These are phyloP conservation scores for Bubo bubo DNA, from an alignment of 2,113 vertebrate genomes.

Conservation along the genomic window DNA sequence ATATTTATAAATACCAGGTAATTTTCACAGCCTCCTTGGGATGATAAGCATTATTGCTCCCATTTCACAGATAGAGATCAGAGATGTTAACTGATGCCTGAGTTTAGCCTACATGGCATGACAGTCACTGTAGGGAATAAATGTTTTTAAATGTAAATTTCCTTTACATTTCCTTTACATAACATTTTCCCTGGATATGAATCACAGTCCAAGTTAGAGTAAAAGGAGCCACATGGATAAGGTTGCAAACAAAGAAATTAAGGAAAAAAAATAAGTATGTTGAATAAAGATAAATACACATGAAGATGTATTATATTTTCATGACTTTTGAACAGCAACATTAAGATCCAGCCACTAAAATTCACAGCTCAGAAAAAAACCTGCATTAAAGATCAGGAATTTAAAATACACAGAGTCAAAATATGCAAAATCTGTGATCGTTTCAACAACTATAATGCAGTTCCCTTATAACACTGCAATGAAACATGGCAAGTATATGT, in stretches of 20 bases:
- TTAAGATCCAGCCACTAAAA: background rate
- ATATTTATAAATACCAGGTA: background rate
- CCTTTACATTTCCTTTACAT: background rate
- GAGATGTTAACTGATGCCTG: background rate
- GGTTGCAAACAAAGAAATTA: background rate
- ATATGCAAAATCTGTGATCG: background rate
- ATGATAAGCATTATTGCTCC: background rate
- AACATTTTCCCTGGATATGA: background rate
- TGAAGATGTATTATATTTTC: background rate
- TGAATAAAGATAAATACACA: background rate
- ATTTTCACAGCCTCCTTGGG: background rate
- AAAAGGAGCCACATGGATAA: background rate
- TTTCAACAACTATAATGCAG: background rate
- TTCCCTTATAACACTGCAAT: background rate
- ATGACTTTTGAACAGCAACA: background rate
- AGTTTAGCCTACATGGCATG: background rate
- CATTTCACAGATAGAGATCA: background rate
- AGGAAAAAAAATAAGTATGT: background rate
- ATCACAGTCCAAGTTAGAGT: background rate
- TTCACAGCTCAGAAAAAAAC: background rate
- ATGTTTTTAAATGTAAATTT: background rate
- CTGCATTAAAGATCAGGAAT: background rate
- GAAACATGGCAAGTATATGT: background rate
- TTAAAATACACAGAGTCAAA: background rate
- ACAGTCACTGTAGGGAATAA: background rate